Evolutionary conservation across 1,140 invertebrate species (phyloP).

Genomic region (Rhyacophila brunnea): DNA sequence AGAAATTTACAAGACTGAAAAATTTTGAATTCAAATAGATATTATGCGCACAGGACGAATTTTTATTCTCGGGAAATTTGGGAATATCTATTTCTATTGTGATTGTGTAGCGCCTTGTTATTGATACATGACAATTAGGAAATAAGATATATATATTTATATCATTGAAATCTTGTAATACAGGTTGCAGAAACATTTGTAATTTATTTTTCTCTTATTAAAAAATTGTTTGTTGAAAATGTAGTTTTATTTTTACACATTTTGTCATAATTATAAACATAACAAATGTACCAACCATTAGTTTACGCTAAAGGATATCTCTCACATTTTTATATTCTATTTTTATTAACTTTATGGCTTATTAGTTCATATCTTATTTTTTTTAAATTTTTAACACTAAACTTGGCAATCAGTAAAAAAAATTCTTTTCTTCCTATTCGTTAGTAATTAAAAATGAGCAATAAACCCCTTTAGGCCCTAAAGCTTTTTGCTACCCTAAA

Average conservation of each 20-base stretch:
- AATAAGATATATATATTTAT: constrained; percentile 39
- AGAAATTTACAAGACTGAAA: constrained; percentile 59
- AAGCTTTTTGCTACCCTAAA: no score
- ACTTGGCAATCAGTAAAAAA: no score
- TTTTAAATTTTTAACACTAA: no score
- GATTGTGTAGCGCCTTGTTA: constrained; percentile 48
- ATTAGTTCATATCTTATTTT: no score
- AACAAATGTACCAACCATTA: constrained; percentile 13
- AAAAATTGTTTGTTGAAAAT: constrained; percentile 57
- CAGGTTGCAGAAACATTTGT: constrained; percentile 39
- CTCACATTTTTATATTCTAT: no score
- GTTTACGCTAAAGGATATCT: constrained; percentile 14
- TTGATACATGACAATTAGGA: constrained; percentile 57
- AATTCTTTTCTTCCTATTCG: no score
- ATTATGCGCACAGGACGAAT: constrained; percentile 48
- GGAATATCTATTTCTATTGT: constrained; percentile 1
- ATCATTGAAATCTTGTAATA: constrained; percentile 27
- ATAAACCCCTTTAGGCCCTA: no score
- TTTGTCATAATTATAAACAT: constrained; percentile 34
- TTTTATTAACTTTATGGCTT: no score
- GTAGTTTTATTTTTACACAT: constrained; percentile 46
- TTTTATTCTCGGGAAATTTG: constrained; percentile 9
- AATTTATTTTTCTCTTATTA: constrained; percentile 54
- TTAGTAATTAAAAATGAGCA: no score
- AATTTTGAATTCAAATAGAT: constrained; percentile 46